These are phyloP conservation scores for Zootoca vivipara DNA, from an alignment of 2,113 vertebrate genomes.

Conservation along the genomic window DNA sequence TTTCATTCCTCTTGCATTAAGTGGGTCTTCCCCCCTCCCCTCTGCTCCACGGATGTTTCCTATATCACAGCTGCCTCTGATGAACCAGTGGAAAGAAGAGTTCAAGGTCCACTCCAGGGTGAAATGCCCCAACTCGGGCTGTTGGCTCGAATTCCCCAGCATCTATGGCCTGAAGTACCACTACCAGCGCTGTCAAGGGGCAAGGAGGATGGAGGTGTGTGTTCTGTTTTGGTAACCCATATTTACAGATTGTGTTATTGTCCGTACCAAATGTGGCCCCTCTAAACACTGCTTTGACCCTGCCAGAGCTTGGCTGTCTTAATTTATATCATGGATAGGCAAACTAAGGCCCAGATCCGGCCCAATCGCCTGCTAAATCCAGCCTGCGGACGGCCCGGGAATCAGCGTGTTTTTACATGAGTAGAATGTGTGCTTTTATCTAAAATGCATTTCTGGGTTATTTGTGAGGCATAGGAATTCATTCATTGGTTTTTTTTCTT, in stretches of 20 bases:
- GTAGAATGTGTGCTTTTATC: too few relatives aligned
- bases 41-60: conserved; percentile 9
- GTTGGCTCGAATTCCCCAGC: conserved; percentile 98
- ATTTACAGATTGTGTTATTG: neutral
- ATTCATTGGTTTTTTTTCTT: too few relatives aligned
- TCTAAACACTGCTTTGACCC: neutral
- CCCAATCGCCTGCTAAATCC: too few relatives aligned
- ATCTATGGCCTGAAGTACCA: conserved; percentile 98
- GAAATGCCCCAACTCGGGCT: conserved; percentile 93
- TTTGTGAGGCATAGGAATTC: too few relatives aligned
- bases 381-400: too few relatives aligned
- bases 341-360: too few relatives aligned
- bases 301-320: neutral
- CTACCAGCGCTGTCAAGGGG: conserved; percentile 96
- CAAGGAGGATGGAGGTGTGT: conserved; percentile 70
- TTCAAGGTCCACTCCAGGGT: conserved; percentile 93
- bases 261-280: too few relatives aligned
- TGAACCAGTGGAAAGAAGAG: conserved; percentile 96
- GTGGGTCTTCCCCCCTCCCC: neutral
- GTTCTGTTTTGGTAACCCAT: neutral
- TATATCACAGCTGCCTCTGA: conserved; percentile 83
- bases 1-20: neutral
- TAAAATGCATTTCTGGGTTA: too few relatives aligned
- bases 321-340: too few relatives aligned
- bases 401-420: too few relatives aligned